Evolutionary conservation across 2,888 invertebrate genomes (phyloP).

Genomic region (Calliphora vomitoria): DNA sequence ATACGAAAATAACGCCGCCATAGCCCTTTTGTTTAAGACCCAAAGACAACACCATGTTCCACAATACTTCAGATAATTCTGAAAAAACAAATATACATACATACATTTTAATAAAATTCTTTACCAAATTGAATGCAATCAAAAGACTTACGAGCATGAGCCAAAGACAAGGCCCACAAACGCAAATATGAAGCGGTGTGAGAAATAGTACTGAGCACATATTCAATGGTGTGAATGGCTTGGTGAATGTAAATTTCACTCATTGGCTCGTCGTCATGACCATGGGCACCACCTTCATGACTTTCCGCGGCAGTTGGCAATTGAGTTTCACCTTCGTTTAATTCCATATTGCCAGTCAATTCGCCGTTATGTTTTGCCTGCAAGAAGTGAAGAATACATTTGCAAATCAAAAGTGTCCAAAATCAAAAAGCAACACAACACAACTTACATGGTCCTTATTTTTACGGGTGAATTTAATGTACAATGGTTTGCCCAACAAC

Average conservation of each 20-base stretch:
- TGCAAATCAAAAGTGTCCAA: neutral
- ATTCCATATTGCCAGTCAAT: conserved; percentile 88
- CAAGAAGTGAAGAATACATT: neutral
- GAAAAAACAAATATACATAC: conserved; percentile 60
- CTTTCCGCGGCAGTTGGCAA: conserved; percentile 76
- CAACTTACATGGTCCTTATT: conserved; percentile 78
- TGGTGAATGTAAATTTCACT: conserved; percentile 97
- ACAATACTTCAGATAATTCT: conserved; percentile 96
- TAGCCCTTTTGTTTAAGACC: conserved; percentile 89
- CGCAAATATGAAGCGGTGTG: conserved; percentile 98
- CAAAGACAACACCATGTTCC: conserved; percentile 94
- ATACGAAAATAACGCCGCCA: conserved; percentile 91
- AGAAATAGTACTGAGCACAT: conserved; percentile 97
- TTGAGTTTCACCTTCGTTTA: conserved; percentile 77
- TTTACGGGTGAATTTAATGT: conserved; percentile 85
- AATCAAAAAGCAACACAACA: neutral
- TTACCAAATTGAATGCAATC: neutral
- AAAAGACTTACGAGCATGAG: conserved; percentile 93
- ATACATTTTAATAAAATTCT: neutral
- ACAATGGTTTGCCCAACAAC: conserved; percentile 95
- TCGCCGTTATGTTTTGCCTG: conserved; percentile 86
- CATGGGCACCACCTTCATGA: conserved; percentile 84
- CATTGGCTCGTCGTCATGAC: conserved; percentile 88
- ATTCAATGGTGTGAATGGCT: conserved; percentile 98
- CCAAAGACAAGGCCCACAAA: conserved; percentile 98